A percentile compares a stretch with the other conserved stretches of the same genome.
Evolutionary conservation across 2,888 invertebrate species (phyloP).

Genomic region (Chrysolina haemoptera): DNA sequence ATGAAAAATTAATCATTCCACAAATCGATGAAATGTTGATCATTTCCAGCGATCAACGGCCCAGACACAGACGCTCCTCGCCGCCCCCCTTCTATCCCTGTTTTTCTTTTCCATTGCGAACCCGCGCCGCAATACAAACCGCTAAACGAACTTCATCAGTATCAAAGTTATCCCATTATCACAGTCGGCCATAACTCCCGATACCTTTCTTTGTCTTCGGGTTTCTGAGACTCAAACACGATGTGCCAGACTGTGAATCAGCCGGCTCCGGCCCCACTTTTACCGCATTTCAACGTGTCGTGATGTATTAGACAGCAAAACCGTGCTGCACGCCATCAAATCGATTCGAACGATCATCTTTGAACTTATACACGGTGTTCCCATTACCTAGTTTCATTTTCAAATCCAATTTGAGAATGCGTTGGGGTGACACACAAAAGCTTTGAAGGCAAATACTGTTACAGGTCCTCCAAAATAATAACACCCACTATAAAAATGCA

Average conservation of each 20-base stretch:
- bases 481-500: too few relatives aligned
- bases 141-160: slow-evolving; percentile 5
- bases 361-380: slow-evolving; percentile 24
- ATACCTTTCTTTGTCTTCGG: slow-evolving; percentile 18
- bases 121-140: not conserved
- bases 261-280: slow-evolving; percentile 41
- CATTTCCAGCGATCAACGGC: not conserved
- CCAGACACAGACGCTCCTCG: not conserved
- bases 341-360: slow-evolving; percentile 49
- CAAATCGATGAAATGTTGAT: not conserved
- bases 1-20: not conserved
- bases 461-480: too few relatives aligned
- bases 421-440: too few relatives aligned
- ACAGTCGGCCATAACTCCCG: slow-evolving; percentile 15
- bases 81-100: not conserved
- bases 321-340: slow-evolving; percentile 54
- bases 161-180: slow-evolving; percentile 26
- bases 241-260: slow-evolving; percentile 36
- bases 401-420: too few relatives aligned
- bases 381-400: not conserved
- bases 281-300: slow-evolving; percentile 53
- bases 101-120: not conserved
- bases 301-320: slow-evolving; percentile 49
- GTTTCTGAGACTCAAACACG: slow-evolving; percentile 21
- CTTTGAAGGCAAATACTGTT: too few relatives aligned